Evolutionary conservation across 30 jellyfish, hydroid and myxozoan species (phyloP).

Genomic region (Catostylus mosaicus): DNA sequence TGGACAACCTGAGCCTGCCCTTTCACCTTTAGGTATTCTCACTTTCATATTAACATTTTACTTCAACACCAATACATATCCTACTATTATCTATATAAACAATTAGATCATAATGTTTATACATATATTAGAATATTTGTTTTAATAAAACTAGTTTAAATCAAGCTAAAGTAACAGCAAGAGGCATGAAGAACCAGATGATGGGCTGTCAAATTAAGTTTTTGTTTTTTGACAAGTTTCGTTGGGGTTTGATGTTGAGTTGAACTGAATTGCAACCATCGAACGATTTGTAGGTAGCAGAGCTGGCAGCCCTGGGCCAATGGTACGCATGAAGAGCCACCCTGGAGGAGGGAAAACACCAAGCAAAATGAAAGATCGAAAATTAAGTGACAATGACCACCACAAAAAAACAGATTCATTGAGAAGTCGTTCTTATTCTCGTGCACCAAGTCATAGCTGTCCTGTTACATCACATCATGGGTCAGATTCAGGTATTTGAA

Average conservation of each 20-base stretch:
- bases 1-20: slow-evolving; percentile 75
- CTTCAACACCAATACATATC: background rate
- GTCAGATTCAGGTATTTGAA: slow-evolving; percentile 56
- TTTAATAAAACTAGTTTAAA: too few relatives aligned
- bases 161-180: too few relatives aligned
- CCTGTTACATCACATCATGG: background rate
- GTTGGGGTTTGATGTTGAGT: too few relatives aligned
- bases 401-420: background rate
- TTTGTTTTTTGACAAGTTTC: too few relatives aligned
- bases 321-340: slow-evolving; percentile 75
- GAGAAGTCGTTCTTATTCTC: slow-evolving; percentile 32
- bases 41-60: background rate
- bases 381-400: slow-evolving; percentile 4
- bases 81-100: too few relatives aligned
- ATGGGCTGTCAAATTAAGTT: too few relatives aligned
- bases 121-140: too few relatives aligned
- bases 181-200: too few relatives aligned
- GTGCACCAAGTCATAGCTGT: slow-evolving; percentile 41
- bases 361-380: background rate
- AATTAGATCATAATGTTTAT: too few relatives aligned
- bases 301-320: slow-evolving; percentile 68
- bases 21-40: slow-evolving; percentile 37
- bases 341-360: slow-evolving; percentile 48
- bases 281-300: slow-evolving; percentile 49
- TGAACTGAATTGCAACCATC: too few relatives aligned